Evolutionary conservation across 2,797 vertebrate species (phyloP).

Genomic region (Chelidonichthys spinosus): DNA sequence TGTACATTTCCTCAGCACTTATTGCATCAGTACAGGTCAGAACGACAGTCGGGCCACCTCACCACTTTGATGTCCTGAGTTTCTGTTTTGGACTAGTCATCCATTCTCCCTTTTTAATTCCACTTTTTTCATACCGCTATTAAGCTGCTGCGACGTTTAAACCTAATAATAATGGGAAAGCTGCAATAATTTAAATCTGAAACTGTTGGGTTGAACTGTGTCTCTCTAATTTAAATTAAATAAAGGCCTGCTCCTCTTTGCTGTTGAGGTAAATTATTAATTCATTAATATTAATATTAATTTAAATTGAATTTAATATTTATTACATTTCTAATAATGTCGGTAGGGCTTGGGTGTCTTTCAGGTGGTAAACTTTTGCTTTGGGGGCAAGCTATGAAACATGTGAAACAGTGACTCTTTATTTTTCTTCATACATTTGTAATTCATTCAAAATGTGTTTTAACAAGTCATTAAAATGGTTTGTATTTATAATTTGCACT

Average conservation of each 20-base stretch:
- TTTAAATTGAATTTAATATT: not conserved
- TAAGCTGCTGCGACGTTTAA: not conserved
- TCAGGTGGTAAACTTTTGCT: conserved; percentile 2
- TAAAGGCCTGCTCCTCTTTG: not conserved
- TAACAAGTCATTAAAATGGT: no score
- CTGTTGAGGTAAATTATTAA: not conserved
- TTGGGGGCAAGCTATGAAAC: not conserved
- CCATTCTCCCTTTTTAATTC: not conserved
- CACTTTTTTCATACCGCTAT: not conserved
- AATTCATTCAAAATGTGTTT: no score
- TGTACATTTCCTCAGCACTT: not conserved
- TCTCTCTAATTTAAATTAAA: not conserved
- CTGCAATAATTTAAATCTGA: not conserved
- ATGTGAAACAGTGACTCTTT: not conserved
- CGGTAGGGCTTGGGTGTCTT: not conserved
- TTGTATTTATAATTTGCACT: no score
- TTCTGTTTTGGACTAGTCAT: not conserved
- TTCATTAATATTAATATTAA: not conserved
- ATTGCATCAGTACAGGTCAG: not conserved
- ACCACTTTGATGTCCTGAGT: not conserved
- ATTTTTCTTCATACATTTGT: no score
- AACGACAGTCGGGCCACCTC: not conserved
- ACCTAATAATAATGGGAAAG: not conserved
- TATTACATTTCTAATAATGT: not conserved
- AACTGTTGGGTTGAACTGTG: not conserved